A percentile compares a stretch with the other conserved stretches of the same genome.
Evolutionary conservation across 1,140 invertebrate species (phyloP).

Genomic region (Mizuhopecten yessoensis): DNA sequence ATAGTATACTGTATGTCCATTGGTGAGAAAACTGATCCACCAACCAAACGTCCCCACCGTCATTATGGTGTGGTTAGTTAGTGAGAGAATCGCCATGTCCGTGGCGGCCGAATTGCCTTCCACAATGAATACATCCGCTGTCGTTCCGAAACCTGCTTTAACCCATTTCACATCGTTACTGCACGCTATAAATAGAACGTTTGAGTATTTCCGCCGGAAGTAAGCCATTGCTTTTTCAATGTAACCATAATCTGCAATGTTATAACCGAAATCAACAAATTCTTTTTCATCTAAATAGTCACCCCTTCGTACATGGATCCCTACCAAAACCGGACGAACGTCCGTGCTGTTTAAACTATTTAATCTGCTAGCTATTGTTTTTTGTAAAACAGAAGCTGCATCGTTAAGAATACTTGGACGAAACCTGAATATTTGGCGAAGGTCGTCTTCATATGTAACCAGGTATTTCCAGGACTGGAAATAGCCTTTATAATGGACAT

Average conservation of each 20-base stretch:
- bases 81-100: slow-evolving; percentile 72
- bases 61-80: slow-evolving; percentile 77
- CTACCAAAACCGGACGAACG: slow-evolving; percentile 54
- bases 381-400: not conserved
- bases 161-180: slow-evolving; percentile 64
- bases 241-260: slow-evolving; percentile 59
- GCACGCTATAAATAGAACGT: slow-evolving; percentile 65
- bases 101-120: slow-evolving; percentile 55
- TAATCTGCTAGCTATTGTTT: not conserved
- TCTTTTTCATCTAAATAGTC: slow-evolving; percentile 57
- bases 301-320: slow-evolving; percentile 70
- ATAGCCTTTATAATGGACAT: slow-evolving; percentile 52
- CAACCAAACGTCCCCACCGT: slow-evolving; percentile 78
- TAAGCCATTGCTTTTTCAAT: slow-evolving; percentile 63
- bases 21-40: slow-evolving; percentile 76
- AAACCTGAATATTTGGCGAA: slow-evolving; percentile 56
- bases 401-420: not conserved
- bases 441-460: slow-evolving; percentile 47
- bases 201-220: slow-evolving; percentile 55
- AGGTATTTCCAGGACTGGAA: slow-evolving; percentile 64
- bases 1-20: slow-evolving; percentile 75
- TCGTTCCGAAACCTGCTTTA: slow-evolving; percentile 43
- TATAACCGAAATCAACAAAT: slow-evolving; percentile 63
- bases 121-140: slow-evolving; percentile 47
- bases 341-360: not conserved